phyloP scores from a whole-genome alignment of 2,113 vertebrate species.

The Dicentrarchus labrax region DNA sequence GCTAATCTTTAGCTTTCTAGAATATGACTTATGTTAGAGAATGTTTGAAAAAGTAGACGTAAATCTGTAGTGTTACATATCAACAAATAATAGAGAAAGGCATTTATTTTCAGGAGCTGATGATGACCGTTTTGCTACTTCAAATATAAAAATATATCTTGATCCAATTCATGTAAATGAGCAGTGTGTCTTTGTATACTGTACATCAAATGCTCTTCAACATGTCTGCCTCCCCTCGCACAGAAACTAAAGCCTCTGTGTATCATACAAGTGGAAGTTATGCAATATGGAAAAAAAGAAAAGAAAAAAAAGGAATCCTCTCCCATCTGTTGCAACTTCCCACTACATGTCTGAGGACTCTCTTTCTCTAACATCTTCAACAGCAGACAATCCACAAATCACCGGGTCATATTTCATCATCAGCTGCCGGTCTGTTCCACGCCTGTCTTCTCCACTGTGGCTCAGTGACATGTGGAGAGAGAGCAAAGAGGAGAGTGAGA shows the following conservation, averaged over 20 bases:
- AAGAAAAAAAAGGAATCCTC: not conserved
- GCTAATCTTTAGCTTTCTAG: not conserved
- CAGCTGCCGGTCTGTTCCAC: slow-evolving; percentile 70
- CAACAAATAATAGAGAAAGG: not conserved
- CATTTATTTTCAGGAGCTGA: not conserved
- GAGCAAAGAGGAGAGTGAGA: slow-evolving; percentile 32
- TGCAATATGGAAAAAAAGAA: slow-evolving; percentile 16
- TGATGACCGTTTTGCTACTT: not conserved
- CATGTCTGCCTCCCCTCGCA: not conserved
- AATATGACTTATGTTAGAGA: not conserved
- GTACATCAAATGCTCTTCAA: not conserved
- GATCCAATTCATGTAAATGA: not conserved
- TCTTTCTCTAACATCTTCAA: slow-evolving; percentile 55
- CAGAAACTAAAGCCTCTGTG: slow-evolving; percentile 31
- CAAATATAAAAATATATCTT: not conserved
- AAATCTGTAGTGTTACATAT: too few species aligned
- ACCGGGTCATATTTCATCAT: slow-evolving; percentile 77
- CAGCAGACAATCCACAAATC: slow-evolving; percentile 73
- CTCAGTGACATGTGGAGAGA: slow-evolving; percentile 40
- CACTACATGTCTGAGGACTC: slow-evolving; percentile 60
- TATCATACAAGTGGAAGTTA: slow-evolving; percentile 53
- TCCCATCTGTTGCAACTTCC: slow-evolving; percentile 73
- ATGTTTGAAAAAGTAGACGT: not conserved
- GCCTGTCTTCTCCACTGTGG: slow-evolving; percentile 46
- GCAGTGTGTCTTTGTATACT: not conserved